A percentile compares a stretch with the other conserved stretches of the same genome.
These are phyloP conservation scores for Hirtodrosophila duncani DNA, from an alignment of 2,888 invertebrate genomes.

Conservation along the genomic window DNA sequence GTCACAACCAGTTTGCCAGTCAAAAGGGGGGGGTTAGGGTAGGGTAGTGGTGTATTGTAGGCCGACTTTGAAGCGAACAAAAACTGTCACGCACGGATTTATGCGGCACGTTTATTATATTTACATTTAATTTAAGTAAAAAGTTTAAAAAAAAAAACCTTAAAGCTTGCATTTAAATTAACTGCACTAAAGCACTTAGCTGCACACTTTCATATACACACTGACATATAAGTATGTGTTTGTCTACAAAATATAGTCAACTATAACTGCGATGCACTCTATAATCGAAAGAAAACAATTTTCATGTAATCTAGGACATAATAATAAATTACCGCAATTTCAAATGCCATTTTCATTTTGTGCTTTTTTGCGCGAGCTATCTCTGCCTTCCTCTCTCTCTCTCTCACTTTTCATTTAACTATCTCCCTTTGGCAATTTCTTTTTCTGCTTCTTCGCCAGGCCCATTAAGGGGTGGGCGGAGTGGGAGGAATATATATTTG, in stretches of 20 bases:
- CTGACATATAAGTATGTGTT: conserved; percentile 6
- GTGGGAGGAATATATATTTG: conserved; percentile 12
- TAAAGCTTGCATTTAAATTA: conserved; percentile 50
- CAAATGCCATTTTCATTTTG: conserved; percentile 56
- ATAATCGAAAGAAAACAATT: conserved; percentile 75
- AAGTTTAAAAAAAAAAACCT: conserved; percentile 29
- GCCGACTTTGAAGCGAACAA: conserved; percentile 46
- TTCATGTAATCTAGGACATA: conserved; percentile 75
- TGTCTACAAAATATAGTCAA: conserved; percentile 1
- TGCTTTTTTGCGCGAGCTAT: conserved; percentile 21
- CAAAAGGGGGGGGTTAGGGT: not conserved
- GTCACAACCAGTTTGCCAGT: conserved; percentile 64
- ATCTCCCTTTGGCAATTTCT: too few relatives aligned
- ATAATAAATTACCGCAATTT: conserved; percentile 76
- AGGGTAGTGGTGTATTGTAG: not conserved
- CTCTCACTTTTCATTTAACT: not conserved
- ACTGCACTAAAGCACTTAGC: conserved; percentile 32
- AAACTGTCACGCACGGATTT: conserved; percentile 65
- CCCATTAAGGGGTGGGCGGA: conserved; percentile 44
- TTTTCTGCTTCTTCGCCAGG: conserved; percentile 25
- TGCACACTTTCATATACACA: not conserved
- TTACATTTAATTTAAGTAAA: conserved; percentile 67
- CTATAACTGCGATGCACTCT: not conserved
- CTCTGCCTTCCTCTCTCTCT: not conserved
- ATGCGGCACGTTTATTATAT: conserved; percentile 69